Evolutionary conservation across 30 jellyfish, hydroid and myxozoan genomes (phyloP), one percentile per base, ranked within the genome.

Genomic region (Turritopsis rubra): DNA sequence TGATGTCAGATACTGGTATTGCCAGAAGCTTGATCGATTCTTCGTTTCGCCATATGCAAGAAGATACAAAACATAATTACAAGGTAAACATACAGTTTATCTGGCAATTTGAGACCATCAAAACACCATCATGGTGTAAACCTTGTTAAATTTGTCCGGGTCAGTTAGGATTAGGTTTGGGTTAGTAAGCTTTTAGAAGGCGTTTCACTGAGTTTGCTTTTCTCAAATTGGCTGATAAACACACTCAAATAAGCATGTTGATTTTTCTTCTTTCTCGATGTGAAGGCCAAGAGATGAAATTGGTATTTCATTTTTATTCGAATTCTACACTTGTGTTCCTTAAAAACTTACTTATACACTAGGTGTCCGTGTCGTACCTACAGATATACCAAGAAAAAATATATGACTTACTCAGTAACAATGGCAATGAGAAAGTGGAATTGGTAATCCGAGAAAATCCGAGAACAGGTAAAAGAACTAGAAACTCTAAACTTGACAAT

Each of bases 351-450:
- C 60, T 41, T 41, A 21, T 5, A 9, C 41, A n/a, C 21, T 53
- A 93, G 98, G 96, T 93, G 13, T 27, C 94, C 4, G 96, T 89
- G 19, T 84, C 98, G 1, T 93, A 93, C 81, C 70, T 93, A 17
- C 98, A 93, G 74, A 88, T 93, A 21, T 93, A 93, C 65, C 98
- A 93, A 82, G 98, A 93, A 75, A 93, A 93, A 71, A 93, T 93
- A 25, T 91, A 72, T 66, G 98, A 93, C 72, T 84, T 93, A 17
- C 70, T 93, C 65, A 86, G 83, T 73, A 75, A 72, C 71, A 65
- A 41, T 65, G 81, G 82, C 17, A 93, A 86, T 72, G 68, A 29
- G 31, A 90, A 85, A 73, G 91, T 83, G 28, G 98, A 93, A 65
- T 87, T 93, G 68, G 27, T 86, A 72, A 85, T 93, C 13, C 80